phyloP scores from a whole-genome alignment of 2,888 invertebrate genomes.

The Agonopterix heracliana region DNA sequence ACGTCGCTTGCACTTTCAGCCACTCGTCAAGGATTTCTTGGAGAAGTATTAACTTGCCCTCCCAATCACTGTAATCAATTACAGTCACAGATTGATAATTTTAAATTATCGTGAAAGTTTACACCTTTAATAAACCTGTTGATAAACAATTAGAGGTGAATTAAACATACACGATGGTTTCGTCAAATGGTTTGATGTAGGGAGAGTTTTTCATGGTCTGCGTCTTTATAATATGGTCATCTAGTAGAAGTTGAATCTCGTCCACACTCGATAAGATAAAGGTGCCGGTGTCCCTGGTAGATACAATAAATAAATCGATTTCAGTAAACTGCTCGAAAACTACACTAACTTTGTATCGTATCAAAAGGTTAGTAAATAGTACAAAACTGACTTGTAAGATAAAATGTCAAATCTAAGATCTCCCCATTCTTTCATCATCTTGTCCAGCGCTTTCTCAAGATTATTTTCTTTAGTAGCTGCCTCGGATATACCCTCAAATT shows the following conservation, averaged over 20 bases:
- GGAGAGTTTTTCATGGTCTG: conserved; percentile 99
- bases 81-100: neutral
- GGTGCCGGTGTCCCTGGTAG: conserved; percentile 89
- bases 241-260: conserved; percentile 93
- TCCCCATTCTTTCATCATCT: conserved; percentile 95
- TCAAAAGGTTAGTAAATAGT: too few species aligned
- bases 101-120: too few species aligned
- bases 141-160: neutral
- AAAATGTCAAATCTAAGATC: conserved; percentile 84
- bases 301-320: neutral
- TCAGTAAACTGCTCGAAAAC: neutral
- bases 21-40: conserved; percentile 97
- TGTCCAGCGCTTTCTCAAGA: conserved; percentile 89
- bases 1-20: conserved; percentile 95
- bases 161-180: conserved; percentile 81
- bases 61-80: conserved; percentile 82
- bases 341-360: too few species aligned
- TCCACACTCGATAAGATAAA: conserved; percentile 92
- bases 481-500: conserved; percentile 94
- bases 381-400: conserved; percentile 77
- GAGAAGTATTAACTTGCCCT: conserved; percentile 86
- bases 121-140: neutral
- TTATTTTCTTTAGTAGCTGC: conserved; percentile 97
- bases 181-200: conserved; percentile 96
- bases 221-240: conserved; percentile 97